phyloP scores from a whole-genome alignment of 2,113 vertebrate species.

The Azemiops feae region DNA sequence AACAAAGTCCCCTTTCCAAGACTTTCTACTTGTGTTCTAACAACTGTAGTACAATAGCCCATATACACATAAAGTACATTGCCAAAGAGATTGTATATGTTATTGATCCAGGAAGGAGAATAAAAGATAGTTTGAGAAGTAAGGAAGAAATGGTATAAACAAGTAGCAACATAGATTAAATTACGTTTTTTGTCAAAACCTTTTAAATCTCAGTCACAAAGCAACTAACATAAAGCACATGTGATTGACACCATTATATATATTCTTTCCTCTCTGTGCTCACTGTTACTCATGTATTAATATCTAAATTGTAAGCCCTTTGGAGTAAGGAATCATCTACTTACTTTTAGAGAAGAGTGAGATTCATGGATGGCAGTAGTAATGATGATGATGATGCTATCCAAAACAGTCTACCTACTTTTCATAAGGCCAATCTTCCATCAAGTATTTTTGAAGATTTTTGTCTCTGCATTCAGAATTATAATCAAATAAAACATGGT shows the following conservation, averaged over 20 bases:
- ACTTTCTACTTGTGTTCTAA: not conserved
- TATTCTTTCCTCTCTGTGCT: not conserved
- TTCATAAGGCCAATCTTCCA: no score
- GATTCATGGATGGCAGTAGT: not conserved
- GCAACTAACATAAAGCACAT: not conserved
- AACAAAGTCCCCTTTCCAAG: not conserved
- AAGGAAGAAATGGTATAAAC: not conserved
- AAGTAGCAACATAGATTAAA: not conserved
- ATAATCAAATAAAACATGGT: not conserved
- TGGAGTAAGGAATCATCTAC: not conserved
- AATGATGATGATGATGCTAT: not conserved
- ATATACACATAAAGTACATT: not conserved
- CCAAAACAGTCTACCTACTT: not conserved
- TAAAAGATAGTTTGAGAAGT: not conserved
- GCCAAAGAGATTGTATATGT: not conserved
- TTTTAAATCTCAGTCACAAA: not conserved
- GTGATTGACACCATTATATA: not conserved
- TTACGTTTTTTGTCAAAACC: not conserved
- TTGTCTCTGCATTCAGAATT: not conserved
- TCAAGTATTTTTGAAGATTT: not conserved
- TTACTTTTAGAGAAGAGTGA: not conserved
- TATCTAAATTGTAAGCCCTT: not conserved
- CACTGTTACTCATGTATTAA: no score
- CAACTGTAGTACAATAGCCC: not conserved
- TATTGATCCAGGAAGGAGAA: not conserved